Evolutionary conservation across 2,888 invertebrate genomes (phyloP), one percentile per base, ranked within the genome.

Genomic region (Arctia plantaginis): DNA sequence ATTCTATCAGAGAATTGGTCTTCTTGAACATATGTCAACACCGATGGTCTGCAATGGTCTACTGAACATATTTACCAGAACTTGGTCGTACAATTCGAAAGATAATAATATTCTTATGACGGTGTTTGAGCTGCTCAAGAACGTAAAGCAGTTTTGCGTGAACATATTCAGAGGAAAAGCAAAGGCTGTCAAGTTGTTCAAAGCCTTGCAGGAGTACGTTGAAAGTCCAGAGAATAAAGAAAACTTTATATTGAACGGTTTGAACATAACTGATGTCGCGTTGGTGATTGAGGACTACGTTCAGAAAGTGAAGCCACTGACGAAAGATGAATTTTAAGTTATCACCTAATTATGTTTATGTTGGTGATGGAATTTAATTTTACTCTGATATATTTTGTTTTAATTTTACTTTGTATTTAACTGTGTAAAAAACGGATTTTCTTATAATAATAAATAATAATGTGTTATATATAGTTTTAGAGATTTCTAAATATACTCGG

Each of bases 1-100:
- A 51, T 70, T 90, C 23, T 95, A 95, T 73, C 86, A 91, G 74
- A 89, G 87, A 72, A 92, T 93, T 64, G 95, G 94, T 51, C 86
- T 95, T 1, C 78, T 94, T 0, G 94, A 95, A 77, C 86, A 88
- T 15, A 81, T 94, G 82, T 87, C 90, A 0, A 91, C 90, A 0
- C 81, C 89, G 0, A 75, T 75, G 0, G 87, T 92, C 0, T 95
- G 95, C 59, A 88, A 91, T 51, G 94, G 94, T 0, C 75, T 95
- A 20, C 71, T 94, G 0, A 89, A 92, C 12, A 89, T 94, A 30
- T 91, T 93, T 67, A 81, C 82, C 64, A 79, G 82, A 0, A 79
- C 88, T 0, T 90, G 90, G 87, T 77, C 87, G 0, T 87, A 87
- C 44, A 84, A 82, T 23, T 80, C 79, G 0, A 80, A 87, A 3